A percentile compares a stretch with the other conserved stretches of the same genome.
Conservation (phyloP, 1,140 invertebrate species). For the Drosophila parabipectinata region DNA sequence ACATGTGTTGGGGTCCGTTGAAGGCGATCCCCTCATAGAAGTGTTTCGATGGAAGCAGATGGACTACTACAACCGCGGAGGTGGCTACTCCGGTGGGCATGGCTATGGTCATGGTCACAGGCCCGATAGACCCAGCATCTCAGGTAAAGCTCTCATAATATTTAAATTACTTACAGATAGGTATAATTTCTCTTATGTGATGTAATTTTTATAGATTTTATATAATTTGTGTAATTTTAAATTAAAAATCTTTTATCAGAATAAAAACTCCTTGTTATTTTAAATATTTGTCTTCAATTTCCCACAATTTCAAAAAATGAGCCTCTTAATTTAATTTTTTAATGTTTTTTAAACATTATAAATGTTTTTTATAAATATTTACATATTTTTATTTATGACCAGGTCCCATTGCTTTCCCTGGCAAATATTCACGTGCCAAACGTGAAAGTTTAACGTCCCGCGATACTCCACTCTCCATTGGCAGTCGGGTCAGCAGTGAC, state of each 20-base stretch:
- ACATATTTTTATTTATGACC: not conserved
- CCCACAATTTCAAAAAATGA: too few species aligned
- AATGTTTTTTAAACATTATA: too few species aligned
- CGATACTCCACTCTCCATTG: conserved; percentile 32
- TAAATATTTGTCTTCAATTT: too few species aligned
- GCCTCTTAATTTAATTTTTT: too few species aligned
- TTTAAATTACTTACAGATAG: not conserved
- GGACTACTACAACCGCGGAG: conserved; percentile 81
- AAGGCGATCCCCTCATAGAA: conserved; percentile 75
- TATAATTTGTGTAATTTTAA: too few species aligned
- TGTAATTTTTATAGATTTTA: too few species aligned
- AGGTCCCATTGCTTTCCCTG: conserved; percentile 62
- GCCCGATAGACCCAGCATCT: conserved; percentile 24
- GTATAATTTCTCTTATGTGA: not conserved
- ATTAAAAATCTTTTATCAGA: too few species aligned
- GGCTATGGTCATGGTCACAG: not conserved
- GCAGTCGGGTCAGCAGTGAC: conserved; percentile 11
- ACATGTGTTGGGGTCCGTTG: conserved; percentile 23
- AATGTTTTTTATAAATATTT: not conserved
- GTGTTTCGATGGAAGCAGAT: conserved; percentile 84
- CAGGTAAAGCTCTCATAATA: conserved; percentile 25
- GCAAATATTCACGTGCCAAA: conserved; percentile 28
- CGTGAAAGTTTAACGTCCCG: conserved; percentile 60
- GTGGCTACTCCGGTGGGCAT: not conserved
- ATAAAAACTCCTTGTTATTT: too few species aligned